Evolutionary conservation across 2,888 invertebrate species (phyloP).

Genomic region (Eremobia ochroleuca): DNA sequence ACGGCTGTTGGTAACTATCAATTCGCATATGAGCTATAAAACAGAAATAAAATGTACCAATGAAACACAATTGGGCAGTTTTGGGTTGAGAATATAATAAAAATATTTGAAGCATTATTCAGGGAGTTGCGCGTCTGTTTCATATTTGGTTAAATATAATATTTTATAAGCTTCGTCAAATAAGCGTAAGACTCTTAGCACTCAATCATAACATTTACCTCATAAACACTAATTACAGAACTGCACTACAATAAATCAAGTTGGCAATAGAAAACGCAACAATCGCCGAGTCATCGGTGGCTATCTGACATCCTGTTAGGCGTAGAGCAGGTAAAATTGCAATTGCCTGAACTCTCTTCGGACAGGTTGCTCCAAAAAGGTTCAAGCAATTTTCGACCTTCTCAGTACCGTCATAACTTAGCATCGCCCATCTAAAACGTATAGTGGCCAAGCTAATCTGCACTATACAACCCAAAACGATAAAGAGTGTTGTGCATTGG

Average conservation of each 20-base stretch:
- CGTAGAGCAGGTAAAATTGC: conserved; percentile 84
- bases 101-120: conserved; percentile 50
- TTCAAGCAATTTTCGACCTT: conserved; percentile 75
- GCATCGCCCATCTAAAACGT: conserved; percentile 53
- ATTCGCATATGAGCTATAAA: conserved; percentile 62
- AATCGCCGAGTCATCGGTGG: conserved; percentile 64
- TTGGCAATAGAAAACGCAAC: conserved; percentile 68
- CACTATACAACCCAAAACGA: conserved; percentile 69
- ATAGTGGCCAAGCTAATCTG: conserved; percentile 65
- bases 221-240: conserved; percentile 35
- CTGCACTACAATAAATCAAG: conserved; percentile 55
- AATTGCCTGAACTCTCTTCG: conserved; percentile 77
- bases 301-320: conserved; percentile 74
- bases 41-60: conserved; percentile 64
- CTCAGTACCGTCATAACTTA: conserved; percentile 64
- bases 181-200: neutral
- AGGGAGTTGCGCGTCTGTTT: conserved; percentile 6
- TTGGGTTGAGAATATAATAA: conserved; percentile 46
- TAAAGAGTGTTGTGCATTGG: conserved; percentile 73
- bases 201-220: conserved; percentile 32
- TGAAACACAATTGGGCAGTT: conserved; percentile 66
- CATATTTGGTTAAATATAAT: neutral
- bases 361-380: conserved; percentile 70
- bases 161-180: conserved; percentile 5
- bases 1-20: conserved; percentile 54